Evolutionary conservation across 2,113 vertebrate species (phyloP).

Genomic region (Vulpes vulpes): DNA sequence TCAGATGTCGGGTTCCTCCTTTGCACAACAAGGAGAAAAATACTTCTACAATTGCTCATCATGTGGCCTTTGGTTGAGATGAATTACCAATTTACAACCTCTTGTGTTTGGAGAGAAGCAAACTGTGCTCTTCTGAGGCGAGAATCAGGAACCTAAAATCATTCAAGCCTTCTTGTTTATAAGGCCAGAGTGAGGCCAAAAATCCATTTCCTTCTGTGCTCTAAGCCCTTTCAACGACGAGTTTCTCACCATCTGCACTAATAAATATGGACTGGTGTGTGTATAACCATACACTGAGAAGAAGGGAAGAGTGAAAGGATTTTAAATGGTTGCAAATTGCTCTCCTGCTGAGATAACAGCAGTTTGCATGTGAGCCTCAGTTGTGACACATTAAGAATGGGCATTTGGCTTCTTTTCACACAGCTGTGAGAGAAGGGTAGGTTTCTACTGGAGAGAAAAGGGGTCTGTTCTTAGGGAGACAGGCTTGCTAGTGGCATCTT

Average conservation of each 20-base stretch:
- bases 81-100: slow-evolving; percentile 87
- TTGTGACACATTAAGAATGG: slow-evolving; percentile 79
- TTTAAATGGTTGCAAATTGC: slow-evolving; percentile 83
- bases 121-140: slow-evolving; percentile 84
- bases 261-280: slow-evolving; percentile 79
- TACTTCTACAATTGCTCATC: slow-evolving; percentile 84
- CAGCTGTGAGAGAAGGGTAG: slow-evolving; percentile 70
- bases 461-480: background rate
- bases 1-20: slow-evolving; percentile 83
- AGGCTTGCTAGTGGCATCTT: background rate
- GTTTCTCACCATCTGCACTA: slow-evolving; percentile 80
- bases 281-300: slow-evolving; percentile 69
- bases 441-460: slow-evolving; percentile 56
- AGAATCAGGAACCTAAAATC: slow-evolving; percentile 82
- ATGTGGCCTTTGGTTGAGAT: slow-evolving; percentile 86
- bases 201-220: slow-evolving; percentile 79
- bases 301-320: slow-evolving; percentile 68
- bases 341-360: slow-evolving; percentile 80
- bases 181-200: slow-evolving; percentile 80
- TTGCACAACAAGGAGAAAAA: slow-evolving; percentile 83
- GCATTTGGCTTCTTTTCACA: slow-evolving; percentile 80
- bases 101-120: slow-evolving; percentile 82
- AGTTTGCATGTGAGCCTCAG: slow-evolving; percentile 77
- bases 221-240: slow-evolving; percentile 75
- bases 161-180: slow-evolving; percentile 77